Conservation (phyloP, 2,797 vertebrate genomes). For the Schizopygopsis malacanthus region DNA sequence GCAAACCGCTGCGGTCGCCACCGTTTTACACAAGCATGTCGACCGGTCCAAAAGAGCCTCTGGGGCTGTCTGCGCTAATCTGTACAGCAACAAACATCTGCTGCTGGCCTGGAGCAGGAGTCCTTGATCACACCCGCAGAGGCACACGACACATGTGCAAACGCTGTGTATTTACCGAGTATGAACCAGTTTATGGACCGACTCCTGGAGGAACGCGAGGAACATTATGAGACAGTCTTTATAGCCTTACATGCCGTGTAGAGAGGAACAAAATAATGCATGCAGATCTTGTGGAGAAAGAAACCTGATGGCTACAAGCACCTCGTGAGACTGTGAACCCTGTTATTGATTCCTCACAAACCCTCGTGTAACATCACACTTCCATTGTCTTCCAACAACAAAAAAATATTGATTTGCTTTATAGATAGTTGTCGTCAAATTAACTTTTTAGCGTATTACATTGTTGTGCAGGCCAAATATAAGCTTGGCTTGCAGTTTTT, state of each 20-base stretch:
- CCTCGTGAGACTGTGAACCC: background rate
- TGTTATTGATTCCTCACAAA: background rate
- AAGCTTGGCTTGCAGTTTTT: background rate
- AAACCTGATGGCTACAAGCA: background rate
- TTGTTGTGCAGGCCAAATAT: background rate
- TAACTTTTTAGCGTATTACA: background rate
- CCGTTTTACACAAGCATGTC: conserved; percentile 34
- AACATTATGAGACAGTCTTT: background rate
- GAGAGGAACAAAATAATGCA: conserved; percentile 2
- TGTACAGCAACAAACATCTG: conserved; percentile 59
- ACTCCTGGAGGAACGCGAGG: background rate
- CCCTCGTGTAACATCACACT: background rate
- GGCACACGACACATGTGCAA: background rate
- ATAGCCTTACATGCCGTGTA: background rate
- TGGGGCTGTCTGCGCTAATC: conserved; percentile 51
- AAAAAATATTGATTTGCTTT: background rate
- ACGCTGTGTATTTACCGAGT: background rate
- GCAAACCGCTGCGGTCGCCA: conserved; percentile 34
- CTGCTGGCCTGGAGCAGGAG: conserved; percentile 44
- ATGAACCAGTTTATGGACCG: background rate
- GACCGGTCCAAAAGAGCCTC: conserved; percentile 42
- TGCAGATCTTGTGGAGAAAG: background rate
- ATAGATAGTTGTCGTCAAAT: background rate
- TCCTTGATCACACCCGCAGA: conserved; percentile 36
- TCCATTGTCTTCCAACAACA: background rate